Percentiles rank a stretch among this genome's conserved stretches.
These are phyloP conservation scores for Leptopterna dolabrata DNA, from an alignment of 2,888 invertebrate species.

Conservation along the genomic window DNA sequence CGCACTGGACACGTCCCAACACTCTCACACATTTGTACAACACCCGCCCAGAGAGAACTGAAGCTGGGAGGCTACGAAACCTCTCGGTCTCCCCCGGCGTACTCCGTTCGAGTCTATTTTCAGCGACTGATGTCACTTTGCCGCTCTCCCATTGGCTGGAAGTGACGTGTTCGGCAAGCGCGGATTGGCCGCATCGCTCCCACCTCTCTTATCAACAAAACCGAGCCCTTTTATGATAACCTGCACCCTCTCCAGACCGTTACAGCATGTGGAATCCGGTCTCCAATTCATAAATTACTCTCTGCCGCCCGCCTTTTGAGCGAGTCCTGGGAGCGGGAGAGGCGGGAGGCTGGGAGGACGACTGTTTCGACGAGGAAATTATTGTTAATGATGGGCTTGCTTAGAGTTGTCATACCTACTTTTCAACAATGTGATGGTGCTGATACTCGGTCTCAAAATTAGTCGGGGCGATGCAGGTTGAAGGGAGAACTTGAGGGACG, in stretches of 20 bases:
- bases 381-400: no score
- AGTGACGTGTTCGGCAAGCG: conserved; percentile 66
- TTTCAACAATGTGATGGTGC: no score
- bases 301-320: background rate
- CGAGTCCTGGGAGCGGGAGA: background rate
- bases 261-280: conserved; percentile 8
- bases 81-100: background rate
- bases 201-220: conserved; percentile 20
- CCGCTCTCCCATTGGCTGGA: conserved; percentile 65
- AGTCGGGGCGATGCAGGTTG: no score
- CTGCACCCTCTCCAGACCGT: conserved; percentile 22
- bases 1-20: background rate
- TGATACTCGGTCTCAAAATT: no score
- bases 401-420: no score
- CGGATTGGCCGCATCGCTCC: conserved; percentile 38
- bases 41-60: conserved; percentile 15
- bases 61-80: conserved; percentile 14
- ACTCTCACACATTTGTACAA: background rate
- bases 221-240: conserved; percentile 51
- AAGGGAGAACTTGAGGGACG: no score
- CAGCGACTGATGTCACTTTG: conserved; percentile 57
- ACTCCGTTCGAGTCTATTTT: conserved; percentile 51
- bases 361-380: no score
- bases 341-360: background rate
- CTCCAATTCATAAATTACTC: background rate